Percentiles rank a stretch among this genome's conserved stretches.
phyloP scores from a whole-genome alignment of 2,888 invertebrate genomes.

The Noctua pronuba region DNA sequence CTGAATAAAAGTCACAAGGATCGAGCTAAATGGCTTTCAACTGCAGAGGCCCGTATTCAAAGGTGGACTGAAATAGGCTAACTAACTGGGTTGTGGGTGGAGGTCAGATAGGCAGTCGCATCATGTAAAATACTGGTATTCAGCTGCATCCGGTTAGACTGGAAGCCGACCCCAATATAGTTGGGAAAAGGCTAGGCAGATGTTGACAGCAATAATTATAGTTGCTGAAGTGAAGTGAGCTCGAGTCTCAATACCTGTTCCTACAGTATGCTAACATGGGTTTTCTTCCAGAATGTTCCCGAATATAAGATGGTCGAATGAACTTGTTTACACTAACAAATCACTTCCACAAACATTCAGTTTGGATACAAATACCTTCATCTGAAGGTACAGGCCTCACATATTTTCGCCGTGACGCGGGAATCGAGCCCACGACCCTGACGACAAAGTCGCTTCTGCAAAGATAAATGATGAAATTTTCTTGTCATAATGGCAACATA shows the following conservation, averaged over 20 bases:
- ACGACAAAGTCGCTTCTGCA: constrained; percentile 10
- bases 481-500: not conserved
- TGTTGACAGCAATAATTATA: too few relatives aligned
- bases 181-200: too few relatives aligned
- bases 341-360: constrained; percentile 12
- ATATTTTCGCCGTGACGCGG: constrained; percentile 21
- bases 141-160: too few relatives aligned
- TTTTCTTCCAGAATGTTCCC: not conserved
- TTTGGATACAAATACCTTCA: constrained; percentile 11
- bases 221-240: too few relatives aligned
- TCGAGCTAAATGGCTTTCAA: not conserved
- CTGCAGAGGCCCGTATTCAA: not conserved
- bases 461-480: constrained; percentile 27
- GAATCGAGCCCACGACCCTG: constrained; percentile 49
- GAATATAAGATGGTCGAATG: not conserved
- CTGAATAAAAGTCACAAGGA: not conserved
- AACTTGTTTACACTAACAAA: constrained; percentile 29
- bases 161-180: too few relatives aligned
- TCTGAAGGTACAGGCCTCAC: constrained; percentile 9
- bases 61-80: not conserved
- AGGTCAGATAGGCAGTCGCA: too few relatives aligned
- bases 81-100: too few relatives aligned
- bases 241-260: too few relatives aligned
- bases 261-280: too few relatives aligned
- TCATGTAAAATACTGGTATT: too few relatives aligned